Evolutionary conservation across 2,797 vertebrate species (phyloP).

Genomic region (Tenualosa thibaudeaui): DNA sequence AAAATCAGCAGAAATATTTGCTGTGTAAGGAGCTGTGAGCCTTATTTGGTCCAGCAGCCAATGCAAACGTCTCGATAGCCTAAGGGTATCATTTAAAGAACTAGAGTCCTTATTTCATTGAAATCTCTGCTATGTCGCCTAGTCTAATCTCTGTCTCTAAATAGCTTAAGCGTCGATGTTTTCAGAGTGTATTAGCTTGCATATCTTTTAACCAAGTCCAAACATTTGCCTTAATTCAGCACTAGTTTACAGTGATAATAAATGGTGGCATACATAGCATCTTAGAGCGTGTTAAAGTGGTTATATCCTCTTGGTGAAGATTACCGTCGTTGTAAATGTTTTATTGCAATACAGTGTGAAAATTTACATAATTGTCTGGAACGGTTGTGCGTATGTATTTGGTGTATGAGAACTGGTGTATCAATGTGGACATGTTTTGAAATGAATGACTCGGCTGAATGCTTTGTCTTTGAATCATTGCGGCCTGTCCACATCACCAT

Average conservation of each 20-base stretch:
- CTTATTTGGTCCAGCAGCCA: constrained; percentile 55
- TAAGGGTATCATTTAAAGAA: constrained; percentile 50
- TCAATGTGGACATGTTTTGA: constrained; percentile 8
- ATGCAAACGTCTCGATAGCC: constrained; percentile 50
- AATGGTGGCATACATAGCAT: neutral
- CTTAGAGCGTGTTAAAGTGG: neutral
- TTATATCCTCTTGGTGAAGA: neutral
- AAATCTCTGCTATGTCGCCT: constrained; percentile 1
- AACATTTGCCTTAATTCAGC: neutral
- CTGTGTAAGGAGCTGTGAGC: constrained; percentile 66
- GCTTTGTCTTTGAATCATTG: constrained; percentile 38
- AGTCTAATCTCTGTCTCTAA: neutral
- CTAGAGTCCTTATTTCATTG: constrained; percentile 40
- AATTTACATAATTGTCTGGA: neutral
- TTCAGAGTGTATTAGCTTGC: neutral
- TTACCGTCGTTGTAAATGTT: neutral
- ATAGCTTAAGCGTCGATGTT: neutral
- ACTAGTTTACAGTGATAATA: neutral
- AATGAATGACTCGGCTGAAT: constrained; percentile 36
- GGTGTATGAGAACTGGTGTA: neutral
- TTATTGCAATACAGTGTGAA: constrained; percentile 17
- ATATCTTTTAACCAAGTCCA: neutral
- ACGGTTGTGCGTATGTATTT: neutral
- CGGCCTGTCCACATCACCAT: neutral
- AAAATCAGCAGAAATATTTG: constrained; percentile 61